phyloP scores from a whole-genome alignment of 2,888 invertebrate genomes.

The Phania funesta region DNA sequence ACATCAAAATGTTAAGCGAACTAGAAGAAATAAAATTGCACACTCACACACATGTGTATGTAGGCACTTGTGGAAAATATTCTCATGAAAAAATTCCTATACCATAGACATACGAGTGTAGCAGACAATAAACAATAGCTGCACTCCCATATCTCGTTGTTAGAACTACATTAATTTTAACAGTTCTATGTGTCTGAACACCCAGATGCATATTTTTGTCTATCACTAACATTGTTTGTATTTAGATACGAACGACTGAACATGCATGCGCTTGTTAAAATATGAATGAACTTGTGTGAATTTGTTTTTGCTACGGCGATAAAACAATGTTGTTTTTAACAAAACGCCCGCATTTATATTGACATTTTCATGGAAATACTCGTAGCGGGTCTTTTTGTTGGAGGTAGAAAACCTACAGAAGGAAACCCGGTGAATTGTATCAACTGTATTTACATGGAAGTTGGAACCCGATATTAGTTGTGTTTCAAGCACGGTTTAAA shows the following conservation, averaged over 20 bases:
- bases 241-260: constrained; percentile 6
- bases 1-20: constrained; percentile 74
- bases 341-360: constrained; percentile 48
- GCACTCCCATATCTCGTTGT: constrained; percentile 53
- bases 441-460: too few species aligned
- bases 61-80: neutral
- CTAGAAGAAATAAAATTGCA: constrained; percentile 73
- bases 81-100: neutral
- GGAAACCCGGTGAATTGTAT: too few species aligned
- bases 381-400: neutral
- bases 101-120: constrained; percentile 18
- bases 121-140: constrained; percentile 61
- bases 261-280: neutral
- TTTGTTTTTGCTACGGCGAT: constrained; percentile 20
- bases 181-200: constrained; percentile 6
- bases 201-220: constrained; percentile 24
- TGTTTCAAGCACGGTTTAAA: too few species aligned
- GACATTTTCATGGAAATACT: constrained; percentile 42
- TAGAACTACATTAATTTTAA: constrained; percentile 45
- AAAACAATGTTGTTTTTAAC: constrained; percentile 45
- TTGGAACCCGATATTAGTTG: too few species aligned
- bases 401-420: too few species aligned
- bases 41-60: neutral
- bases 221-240: constrained; percentile 40
- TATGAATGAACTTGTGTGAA: neutral